Base-by-base conservation (phyloP, 2,888 invertebrate genomes). In the Hypena proboscidalis region DNA sequence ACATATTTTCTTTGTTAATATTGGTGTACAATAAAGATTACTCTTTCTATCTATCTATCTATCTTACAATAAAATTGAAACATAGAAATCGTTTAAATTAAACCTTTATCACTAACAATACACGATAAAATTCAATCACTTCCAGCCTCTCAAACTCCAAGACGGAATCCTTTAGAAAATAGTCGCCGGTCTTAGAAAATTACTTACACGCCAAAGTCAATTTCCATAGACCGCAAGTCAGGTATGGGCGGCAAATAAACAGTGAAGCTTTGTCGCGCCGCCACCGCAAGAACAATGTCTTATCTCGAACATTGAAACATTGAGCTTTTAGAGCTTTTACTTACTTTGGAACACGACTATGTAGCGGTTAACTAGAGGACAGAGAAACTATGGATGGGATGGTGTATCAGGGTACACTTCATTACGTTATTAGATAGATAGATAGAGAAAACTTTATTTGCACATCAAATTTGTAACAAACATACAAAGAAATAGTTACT, bases 241-340 rank as follows among this genome's bases (percentile, higher is more conserved):
- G 75, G 80, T 77, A 78, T 79, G 78, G 74, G 74, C 83, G 63
- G 76, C 83, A 83, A 84, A 88, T 85, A 85, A 81, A 87, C 83
- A 80, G 73, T 69, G 74, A 68, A 79, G 61, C 83, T 82, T 85
- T 82, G 83, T 77, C 74, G 74, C 64, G 64, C 80, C 84, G 81
- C 85, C 83, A 76, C 89, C 89, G 66, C 88, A 84, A 79, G 84
- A 81, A 87, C 87, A 88, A 80, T 87, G 88, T 86, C 83, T 76
- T 70, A 61, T 58, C 58, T 38, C 48, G 57, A 60, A 73, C 68
- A 75, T 79, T 79, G 70, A 79, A 79, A 67, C 61, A 32, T 31
- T 32, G 27, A 3, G 19, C 15, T 19, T 40, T 43, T 48, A 48
- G 36, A n/a, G n/a, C n/a, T n/a, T n/a, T 44, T 14, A 17, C 38